phyloP scores from a whole-genome alignment of 1,140 invertebrate genomes.

The Lycorma delicatula region DNA sequence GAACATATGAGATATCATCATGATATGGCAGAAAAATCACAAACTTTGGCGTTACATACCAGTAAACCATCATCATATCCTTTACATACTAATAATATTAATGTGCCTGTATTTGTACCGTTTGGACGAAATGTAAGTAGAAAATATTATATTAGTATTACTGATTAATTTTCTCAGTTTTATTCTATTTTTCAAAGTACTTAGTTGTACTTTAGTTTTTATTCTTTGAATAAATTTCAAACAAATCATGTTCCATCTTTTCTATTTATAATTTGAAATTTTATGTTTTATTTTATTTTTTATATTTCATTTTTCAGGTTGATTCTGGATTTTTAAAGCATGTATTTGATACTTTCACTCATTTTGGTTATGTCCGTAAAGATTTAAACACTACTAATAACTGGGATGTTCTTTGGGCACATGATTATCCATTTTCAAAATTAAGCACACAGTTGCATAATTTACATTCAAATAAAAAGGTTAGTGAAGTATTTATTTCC shows the following conservation, averaged over 20 bases:
- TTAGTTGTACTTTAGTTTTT: neutral
- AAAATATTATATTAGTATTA: neutral
- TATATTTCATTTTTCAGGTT: slow-evolving; percentile 34
- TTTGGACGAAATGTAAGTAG: slow-evolving; percentile 22
- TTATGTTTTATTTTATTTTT: neutral
- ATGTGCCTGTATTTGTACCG: slow-evolving; percentile 11
- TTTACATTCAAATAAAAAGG: slow-evolving; percentile 62
- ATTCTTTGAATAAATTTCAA: neutral
- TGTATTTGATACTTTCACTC: slow-evolving; percentile 61
- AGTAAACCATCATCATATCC: neutral
- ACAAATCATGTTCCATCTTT: neutral
- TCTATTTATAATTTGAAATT: neutral
- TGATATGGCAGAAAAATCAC: no score
- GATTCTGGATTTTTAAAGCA: slow-evolving; percentile 65
- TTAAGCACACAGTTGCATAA: slow-evolving; percentile 49
- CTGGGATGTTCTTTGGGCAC: slow-evolving; percentile 90
- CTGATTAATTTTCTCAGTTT: neutral
- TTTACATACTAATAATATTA: neutral
- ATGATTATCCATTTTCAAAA: slow-evolving; percentile 80
- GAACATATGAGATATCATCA: slow-evolving; percentile 25
- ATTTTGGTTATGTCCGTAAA: slow-evolving; percentile 58
- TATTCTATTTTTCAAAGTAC: neutral
- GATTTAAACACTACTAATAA: slow-evolving; percentile 42
- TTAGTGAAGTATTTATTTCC: slow-evolving; percentile 22
- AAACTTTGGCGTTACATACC: neutral